These are phyloP conservation scores for Ictalurus punctatus DNA, from an alignment of 2,113 vertebrate genomes.

Conservation along the genomic window DNA sequence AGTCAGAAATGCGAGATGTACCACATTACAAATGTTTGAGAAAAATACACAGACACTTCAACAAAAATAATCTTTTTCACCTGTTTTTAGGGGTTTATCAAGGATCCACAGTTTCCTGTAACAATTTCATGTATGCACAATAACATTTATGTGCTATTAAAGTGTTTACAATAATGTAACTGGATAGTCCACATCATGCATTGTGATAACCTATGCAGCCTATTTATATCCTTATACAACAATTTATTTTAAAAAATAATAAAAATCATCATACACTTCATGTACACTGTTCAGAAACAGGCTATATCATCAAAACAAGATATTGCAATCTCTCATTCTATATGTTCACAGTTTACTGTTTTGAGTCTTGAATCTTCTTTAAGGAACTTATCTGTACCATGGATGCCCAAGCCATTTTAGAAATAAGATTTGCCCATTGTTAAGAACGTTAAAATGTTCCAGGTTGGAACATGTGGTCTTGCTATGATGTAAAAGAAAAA, in stretches of 20 bases:
- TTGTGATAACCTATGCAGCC: background rate
- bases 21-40: background rate
- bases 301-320: too few relatives aligned
- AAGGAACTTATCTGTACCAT: too few relatives aligned
- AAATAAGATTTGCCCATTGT: too few relatives aligned
- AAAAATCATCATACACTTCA: too few relatives aligned
- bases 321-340: too few relatives aligned
- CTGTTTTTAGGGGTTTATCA: conserved; percentile 81
- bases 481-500: background rate
- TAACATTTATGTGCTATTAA: background rate
- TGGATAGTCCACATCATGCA: background rate
- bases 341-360: too few relatives aligned
- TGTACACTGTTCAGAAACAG: too few relatives aligned
- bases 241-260: background rate
- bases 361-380: too few relatives aligned
- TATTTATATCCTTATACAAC: background rate
- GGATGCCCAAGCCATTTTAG: too few relatives aligned
- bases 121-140: background rate
- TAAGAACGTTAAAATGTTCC: background rate
- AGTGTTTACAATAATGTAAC: background rate
- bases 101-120: conserved; percentile 70
- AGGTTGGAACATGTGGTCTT: background rate
- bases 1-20: background rate
- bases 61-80: conserved; percentile 59
- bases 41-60: background rate